These are phyloP conservation scores for Drosophila anomelani DNA, from an alignment of 2,888 invertebrate genomes.

Conservation along the genomic window DNA sequence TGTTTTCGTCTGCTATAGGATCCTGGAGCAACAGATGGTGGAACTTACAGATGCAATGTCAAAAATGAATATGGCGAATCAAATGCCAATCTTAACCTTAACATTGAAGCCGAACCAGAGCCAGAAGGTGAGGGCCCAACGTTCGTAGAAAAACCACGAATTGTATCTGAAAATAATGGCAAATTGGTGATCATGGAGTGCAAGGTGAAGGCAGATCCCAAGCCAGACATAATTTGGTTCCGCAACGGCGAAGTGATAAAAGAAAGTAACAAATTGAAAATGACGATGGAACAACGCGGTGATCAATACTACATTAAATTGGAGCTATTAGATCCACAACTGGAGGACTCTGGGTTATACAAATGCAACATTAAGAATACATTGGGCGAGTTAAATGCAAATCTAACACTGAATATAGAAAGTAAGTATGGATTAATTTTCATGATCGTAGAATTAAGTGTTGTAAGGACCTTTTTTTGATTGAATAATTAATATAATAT, in stretches of 20 bases:
- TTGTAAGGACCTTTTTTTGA: too few relatives aligned
- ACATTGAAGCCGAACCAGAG: constrained; percentile 98
- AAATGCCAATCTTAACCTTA: constrained; percentile 97
- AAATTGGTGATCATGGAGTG: constrained; percentile 95
- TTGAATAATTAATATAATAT: neutral
- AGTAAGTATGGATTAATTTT: constrained; percentile 87
- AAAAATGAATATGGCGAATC: constrained; percentile 98
- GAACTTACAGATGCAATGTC: constrained; percentile 96
- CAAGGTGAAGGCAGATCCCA: constrained; percentile 92
- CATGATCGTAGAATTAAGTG: neutral
- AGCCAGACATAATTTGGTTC: constrained; percentile 93
- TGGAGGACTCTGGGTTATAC: constrained; percentile 98
- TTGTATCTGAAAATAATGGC: constrained; percentile 92
- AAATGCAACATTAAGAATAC: constrained; percentile 99
- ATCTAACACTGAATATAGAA: constrained; percentile 98
- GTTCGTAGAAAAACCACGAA: constrained; percentile 95
- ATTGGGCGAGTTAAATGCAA: constrained; percentile 98
- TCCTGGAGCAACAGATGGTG: constrained; percentile 92
- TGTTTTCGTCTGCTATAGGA: constrained; percentile 86
- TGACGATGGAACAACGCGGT: constrained; percentile 90
- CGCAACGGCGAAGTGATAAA: constrained; percentile 91
- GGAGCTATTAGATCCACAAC: constrained; percentile 94
- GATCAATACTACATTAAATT: constrained; percentile 94
- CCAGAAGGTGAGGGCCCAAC: constrained; percentile 97
- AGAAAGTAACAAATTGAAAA: constrained; percentile 92